Conservation (phyloP, 2,113 vertebrate species). For the Grus americana region DNA sequence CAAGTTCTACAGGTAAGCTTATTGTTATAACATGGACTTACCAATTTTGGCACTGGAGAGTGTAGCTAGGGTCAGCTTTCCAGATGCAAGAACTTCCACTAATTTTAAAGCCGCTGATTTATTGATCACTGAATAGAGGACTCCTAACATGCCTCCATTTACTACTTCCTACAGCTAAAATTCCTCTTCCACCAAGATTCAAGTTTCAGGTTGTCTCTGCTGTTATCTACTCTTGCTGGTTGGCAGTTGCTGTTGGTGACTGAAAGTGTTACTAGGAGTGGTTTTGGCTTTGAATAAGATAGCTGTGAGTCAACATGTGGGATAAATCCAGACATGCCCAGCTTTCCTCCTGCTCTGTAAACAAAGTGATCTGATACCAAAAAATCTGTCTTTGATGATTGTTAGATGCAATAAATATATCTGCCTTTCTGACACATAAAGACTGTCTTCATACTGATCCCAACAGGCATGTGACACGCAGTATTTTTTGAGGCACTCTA, state of each 20-base stretch:
- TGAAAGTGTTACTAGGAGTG: slow-evolving; percentile 40
- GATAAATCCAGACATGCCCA: slow-evolving; percentile 54
- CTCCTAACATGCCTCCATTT: not conserved
- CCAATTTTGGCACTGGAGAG: slow-evolving; percentile 11
- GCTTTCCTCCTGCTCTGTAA: slow-evolving; percentile 26
- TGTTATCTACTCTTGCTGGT: not conserved
- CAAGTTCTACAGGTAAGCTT: not conserved
- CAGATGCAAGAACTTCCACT: not conserved
- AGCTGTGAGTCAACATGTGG: slow-evolving; percentile 37
- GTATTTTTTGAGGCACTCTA: not conserved
- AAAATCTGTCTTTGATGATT: not conserved
- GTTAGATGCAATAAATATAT: not conserved
- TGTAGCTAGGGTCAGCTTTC: not conserved
- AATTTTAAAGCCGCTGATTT: not conserved
- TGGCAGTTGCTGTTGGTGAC: slow-evolving; percentile 4
- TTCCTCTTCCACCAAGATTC: not conserved
- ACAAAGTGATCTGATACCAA: slow-evolving; percentile 4
- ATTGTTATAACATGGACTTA: slow-evolving; percentile 8
- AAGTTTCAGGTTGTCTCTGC: not conserved
- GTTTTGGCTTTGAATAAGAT: slow-evolving; percentile 29
- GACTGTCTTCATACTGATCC: not conserved
- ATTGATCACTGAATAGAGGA: not conserved
- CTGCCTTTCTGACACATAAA: slow-evolving; percentile 1
- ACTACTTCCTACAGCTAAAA: not conserved
- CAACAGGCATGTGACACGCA: not conserved